A percentile compares a stretch with the other conserved stretches of the same genome.
Evolutionary conservation across 2,888 invertebrate species (phyloP).

Genomic region (Anodontia alba): DNA sequence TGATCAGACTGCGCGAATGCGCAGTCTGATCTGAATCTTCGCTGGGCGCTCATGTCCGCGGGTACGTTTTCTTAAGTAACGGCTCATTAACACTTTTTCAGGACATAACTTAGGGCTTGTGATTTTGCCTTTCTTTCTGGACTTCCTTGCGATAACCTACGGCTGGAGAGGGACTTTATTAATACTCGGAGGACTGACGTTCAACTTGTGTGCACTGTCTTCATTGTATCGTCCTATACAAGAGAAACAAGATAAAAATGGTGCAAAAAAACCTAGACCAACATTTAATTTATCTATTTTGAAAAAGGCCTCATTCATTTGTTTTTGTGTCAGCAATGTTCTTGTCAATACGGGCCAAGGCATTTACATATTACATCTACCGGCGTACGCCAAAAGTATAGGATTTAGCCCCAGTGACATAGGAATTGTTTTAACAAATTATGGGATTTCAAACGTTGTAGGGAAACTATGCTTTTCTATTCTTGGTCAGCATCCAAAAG

Average conservation of each 20-base stretch:
- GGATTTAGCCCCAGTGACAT: constrained; percentile 38
- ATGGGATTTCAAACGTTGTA: constrained; percentile 37
- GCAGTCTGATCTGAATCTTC: too few relatives aligned
- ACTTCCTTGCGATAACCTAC: constrained; percentile 25
- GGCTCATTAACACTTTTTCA: too few relatives aligned
- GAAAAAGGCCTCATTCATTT: constrained; percentile 34
- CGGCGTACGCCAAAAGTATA: constrained; percentile 33
- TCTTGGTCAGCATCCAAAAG: constrained; percentile 44
- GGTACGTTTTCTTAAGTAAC: too few relatives aligned
- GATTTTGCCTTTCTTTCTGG: constrained; percentile 30
- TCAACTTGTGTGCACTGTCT: constrained; percentile 42
- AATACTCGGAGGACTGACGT: constrained; percentile 37
- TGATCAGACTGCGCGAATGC: too few relatives aligned
- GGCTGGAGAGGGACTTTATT: constrained; percentile 47
- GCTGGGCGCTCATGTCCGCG: too few relatives aligned
- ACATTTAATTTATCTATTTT: constrained; percentile 23
- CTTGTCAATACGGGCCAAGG: constrained; percentile 34
- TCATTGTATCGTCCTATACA: constrained; percentile 26
- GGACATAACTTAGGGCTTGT: constrained; percentile 43
- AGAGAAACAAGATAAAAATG: too few relatives aligned
- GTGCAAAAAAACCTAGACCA: not conserved
- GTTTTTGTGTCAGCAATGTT: constrained; percentile 47
- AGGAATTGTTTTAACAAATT: constrained; percentile 24
- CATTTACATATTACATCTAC: constrained; percentile 48
- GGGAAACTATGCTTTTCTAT: constrained; percentile 45